These are phyloP conservation scores for Pongo abelii DNA, from an alignment of 2,113 vertebrate genomes.

Conservation along the genomic window DNA sequence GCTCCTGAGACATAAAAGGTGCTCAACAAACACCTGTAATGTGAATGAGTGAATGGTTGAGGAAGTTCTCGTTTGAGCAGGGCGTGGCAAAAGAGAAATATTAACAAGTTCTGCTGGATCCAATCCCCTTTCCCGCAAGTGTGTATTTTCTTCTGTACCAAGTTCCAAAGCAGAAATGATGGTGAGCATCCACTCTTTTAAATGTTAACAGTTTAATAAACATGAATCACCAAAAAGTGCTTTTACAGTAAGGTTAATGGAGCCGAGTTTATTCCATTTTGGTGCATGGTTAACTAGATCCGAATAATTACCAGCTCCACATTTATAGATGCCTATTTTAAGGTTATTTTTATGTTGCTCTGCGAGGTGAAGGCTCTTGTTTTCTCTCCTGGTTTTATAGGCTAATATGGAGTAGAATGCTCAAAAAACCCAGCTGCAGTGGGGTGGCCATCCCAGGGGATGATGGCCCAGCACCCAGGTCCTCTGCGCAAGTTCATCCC, in stretches of 20 bases:
- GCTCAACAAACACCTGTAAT: neutral
- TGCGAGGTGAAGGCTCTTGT: constrained; percentile 3
- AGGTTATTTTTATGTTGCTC: neutral
- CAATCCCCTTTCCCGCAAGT: fast-evolving
- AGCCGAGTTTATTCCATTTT: constrained; percentile 22
- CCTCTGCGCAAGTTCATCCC: neutral
- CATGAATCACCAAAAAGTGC: constrained; percentile 30
- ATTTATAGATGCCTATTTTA: constrained; percentile 4
- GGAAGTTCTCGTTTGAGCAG: too few relatives aligned
- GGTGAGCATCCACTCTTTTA: neutral
- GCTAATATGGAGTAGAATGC: neutral
- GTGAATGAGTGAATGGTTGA: fast-evolving
- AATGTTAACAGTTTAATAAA: constrained; percentile 25
- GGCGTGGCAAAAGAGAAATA: neutral
- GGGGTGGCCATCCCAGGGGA: fast-evolving
- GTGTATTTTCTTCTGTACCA: fast-evolving
- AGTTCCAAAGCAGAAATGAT: fast-evolving
- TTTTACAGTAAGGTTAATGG: constrained; percentile 56
- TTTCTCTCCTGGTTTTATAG: constrained; percentile 5
- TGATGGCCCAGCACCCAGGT: fast-evolving
- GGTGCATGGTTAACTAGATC: constrained; percentile 51
- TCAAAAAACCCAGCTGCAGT: neutral
- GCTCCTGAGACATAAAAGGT: fast-evolving
- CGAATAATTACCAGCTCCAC: neutral
- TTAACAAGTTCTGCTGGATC: neutral